Evolutionary conservation across 2,113 vertebrate species (phyloP), one percentile per base, ranked within the genome.

Genomic region (Crypturellus undulatus): DNA sequence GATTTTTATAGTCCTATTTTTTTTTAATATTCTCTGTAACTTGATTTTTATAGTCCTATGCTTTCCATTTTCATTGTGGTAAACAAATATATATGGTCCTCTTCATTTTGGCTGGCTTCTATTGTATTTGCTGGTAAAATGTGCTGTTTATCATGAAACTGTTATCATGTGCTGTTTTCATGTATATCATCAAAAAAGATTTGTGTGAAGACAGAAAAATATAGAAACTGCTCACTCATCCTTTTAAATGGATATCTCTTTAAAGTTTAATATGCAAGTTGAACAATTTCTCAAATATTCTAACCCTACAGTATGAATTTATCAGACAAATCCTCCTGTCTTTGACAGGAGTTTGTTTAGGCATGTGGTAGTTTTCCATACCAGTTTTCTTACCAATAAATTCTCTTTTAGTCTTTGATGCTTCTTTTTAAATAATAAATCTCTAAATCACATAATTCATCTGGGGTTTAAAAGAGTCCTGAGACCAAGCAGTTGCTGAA

Each of bases 361-460:
- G 40, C 42, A 38, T 45, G 24, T 52, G 65, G 8, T 12, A 79
- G n/a, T 0, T 3, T 6, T 65, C 43, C 67, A 7, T 58, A 18
- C 7, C 1, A 2, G 3, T 51, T 1, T 0, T 69, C 14, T 40
- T 75, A 12, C 20, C 8, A 19, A 18, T 42, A 12, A 79, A 10
- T 8, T 71, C 24, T 52, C 5, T 28, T 38, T 34, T 60, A 24
- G 3, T 42, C 15, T 5, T 8, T 4, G 21, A 9, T 52, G 42
- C 18, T 70, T 8, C 21, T 67, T 51, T 8, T 51, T 8, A 24
- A 5, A 45, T 52, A 62, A 43, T 34, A 8, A 7, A 13, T 12
- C 45, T 63, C 3, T 26, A 54, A 30, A 34, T 1, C 6, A 4
- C 0, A 0, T 30, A 15, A 62, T 80, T 88, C 10, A 49, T 24